A percentile compares a stretch with the other conserved stretches of the same genome.
These are phyloP conservation scores for Choreutis nemorana DNA, from an alignment of 2,888 invertebrate species.

Conservation along the genomic window DNA sequence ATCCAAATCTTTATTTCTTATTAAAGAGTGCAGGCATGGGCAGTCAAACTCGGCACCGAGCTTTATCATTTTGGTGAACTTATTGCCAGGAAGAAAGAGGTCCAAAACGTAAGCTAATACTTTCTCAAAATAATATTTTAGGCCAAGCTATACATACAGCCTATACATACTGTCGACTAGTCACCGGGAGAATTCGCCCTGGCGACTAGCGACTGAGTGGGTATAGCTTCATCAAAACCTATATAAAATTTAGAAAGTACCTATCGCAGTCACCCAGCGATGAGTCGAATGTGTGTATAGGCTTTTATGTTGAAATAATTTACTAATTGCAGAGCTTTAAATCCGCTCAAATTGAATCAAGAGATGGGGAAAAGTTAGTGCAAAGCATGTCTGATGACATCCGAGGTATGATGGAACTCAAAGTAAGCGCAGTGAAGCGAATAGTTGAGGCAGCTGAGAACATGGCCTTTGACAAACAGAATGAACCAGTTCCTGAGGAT, in stretches of 20 bases:
- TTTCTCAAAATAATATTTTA: too few species aligned
- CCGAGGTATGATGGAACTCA: slow-evolving; percentile 86
- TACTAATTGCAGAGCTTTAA: slow-evolving; percentile 81
- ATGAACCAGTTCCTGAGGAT: slow-evolving; percentile 62
- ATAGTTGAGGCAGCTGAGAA: slow-evolving; percentile 91
- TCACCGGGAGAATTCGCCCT: too few species aligned
- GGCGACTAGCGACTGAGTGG: too few species aligned
- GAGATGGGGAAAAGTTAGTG: slow-evolving; percentile 81
- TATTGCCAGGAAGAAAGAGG: slow-evolving; percentile 80
- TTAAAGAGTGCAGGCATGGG: slow-evolving; percentile 80
- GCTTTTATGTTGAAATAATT: too few species aligned
- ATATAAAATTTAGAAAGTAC: too few species aligned
- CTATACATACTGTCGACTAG: too few species aligned
- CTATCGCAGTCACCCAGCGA: too few species aligned
- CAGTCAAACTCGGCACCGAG: slow-evolving; percentile 81
- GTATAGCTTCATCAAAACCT: too few species aligned
- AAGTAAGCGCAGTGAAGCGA: slow-evolving; percentile 86
- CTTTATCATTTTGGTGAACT: slow-evolving; percentile 82
- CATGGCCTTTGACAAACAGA: slow-evolving; percentile 71
- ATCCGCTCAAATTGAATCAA: slow-evolving; percentile 75
- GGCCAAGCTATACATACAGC: too few species aligned
- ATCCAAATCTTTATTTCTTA: slow-evolving; percentile 9
- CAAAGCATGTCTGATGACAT: slow-evolving; percentile 86
- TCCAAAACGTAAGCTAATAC: slow-evolving; percentile 80
- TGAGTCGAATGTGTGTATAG: too few species aligned